Evolutionary conservation across 2,797 vertebrate species (phyloP), one percentile per base, ranked within the genome.

Genomic region (Smutsia temminckii): DNA sequence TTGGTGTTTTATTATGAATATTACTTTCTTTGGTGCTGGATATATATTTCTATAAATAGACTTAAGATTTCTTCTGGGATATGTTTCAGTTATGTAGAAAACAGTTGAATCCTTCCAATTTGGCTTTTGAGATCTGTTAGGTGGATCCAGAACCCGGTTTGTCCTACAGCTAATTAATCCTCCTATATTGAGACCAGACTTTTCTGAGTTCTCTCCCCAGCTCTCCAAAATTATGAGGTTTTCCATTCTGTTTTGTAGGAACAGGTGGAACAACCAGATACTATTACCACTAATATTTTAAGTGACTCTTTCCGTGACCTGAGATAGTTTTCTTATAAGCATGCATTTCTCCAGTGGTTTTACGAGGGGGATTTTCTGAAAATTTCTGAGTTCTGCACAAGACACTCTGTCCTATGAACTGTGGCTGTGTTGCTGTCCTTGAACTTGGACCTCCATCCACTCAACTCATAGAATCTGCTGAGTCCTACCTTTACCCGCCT

Each of bases 91-190:
- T 79, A 68, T 25, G 74, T 80, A 80, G 46, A 68, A 78, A 34
- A 29, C 25, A 34, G 6, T 91, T 40, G 80, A 72, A 68, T 68
- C 8, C 59, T 72, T 27, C 21, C 4, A 69, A 32, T 42, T 13
- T 72, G 37, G 21, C 21, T 84, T 94, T 94, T 64, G 53, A 74
- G 53, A 94, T 85, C 71, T 85, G 25, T 25, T 94, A 42, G 42
- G 77, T 74, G 42, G 46, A 34, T 21, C 8, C 25, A 87, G 55
- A 57, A 13, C 32, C 55, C 2, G 27, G 8, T 74, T 68, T 68
- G 27, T 10, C 37, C 23, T 63, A 68, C 1, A 42, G 13, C 20
- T 75, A 81, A 74, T 61, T 83, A 68, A 69, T 68, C 8, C 9
- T 21, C 6, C 37, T 46, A 46, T 68, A 37, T 29, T 8, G 8